Evolutionary conservation across 1,140 invertebrate genomes (phyloP), one percentile per base, ranked within the genome.

Genomic region (Drosophila melanogaster): DNA sequence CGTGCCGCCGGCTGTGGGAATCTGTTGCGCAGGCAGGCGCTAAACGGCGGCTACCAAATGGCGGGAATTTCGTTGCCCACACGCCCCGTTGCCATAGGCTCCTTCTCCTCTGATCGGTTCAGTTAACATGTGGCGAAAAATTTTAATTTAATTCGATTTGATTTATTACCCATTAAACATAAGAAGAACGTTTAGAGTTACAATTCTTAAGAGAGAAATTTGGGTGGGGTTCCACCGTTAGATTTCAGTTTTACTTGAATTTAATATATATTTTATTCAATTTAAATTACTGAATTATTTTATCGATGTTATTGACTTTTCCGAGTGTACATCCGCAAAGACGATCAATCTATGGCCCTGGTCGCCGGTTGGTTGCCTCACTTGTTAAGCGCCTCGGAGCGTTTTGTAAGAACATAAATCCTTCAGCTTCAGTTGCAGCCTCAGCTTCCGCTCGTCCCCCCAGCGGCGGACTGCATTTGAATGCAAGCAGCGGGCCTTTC

Each of bases 381-480:
- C 84, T 89, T 90, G 85, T 74, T 89, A 84, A 79, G 84, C 84
- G 84, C 84, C 84, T 89, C 61, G 67, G 74, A 89, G 84, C 85
- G 84, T 77, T 89, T 90, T 77, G 77, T 74, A 83, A 87, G 81
- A 90, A 90, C 87, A 90, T 90, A 90, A 90, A 90, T 90, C 87
- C 87, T 90, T 90, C 87, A 90, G 73, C 81, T 83, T 49, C 67
- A 70, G 83, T 72, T 50, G 51, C 61, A 58, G 44, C 38, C 35
- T 4, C 37, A 38, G 37, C 37, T 38, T 38, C 44, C 41, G 67
- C 44, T 47, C 53, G 33, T 46, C 61, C 24, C 30, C 55, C 24
- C 19, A 22, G 51, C 56, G 64, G 58, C 73, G 81, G 66, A 59
- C 55, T 60, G 62, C 77, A 85, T 85, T 85, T 85, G 81, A 85